Evolutionary conservation across 2,797 vertebrate genomes (phyloP), one percentile per base, ranked within the genome.

Genomic region (Sebastes itinus): DNA sequence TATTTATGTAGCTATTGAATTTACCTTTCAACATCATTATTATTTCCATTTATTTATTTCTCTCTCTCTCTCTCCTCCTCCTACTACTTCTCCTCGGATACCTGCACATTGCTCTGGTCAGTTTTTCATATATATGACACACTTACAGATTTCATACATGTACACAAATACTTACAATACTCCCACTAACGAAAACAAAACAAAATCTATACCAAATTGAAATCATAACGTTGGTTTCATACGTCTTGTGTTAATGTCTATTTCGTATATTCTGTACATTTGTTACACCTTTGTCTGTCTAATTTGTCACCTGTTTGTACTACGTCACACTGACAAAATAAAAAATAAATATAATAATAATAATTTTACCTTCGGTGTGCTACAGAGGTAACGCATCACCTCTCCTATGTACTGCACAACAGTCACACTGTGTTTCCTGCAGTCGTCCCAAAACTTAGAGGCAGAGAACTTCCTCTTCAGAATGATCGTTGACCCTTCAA

Each of bases 401-500:
- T 98, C 97, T 65, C 97, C 97, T 0, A 98, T 97, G 76, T 98
- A 98, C 92, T 97, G 97, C 80, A 98, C 92, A 28, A 96, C 95
- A 0, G 97, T 98, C 78, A 97, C 95, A 0, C 95, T 95, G 67
- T 97, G 86, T 85, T 96, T 97, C 85, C 97, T 96, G 92, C 97
- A 98, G 84, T 99, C 97, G 2, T 96, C 95, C 97, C 97, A 98
- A 85, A 98, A 98, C 82, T 96, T 95, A 66, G 96, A 97, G 75
- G 96, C 96, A 75, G 97, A 99, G 93, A 99, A 98, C 93, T 95
- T 98, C 83, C 89, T 92, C 67, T 93, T 94, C 71, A 98, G 91
- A 83, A 96, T 92, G 16, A 98, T 49, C 6, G 97, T 97, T 5
- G 92, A 93, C 6, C 92, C 93, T 94, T 63, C 16, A 80, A 67